Percentiles rank a stretch among this genome's conserved stretches.
These are phyloP conservation scores for Aurelia aurita DNA, from an alignment of 30 jellyfish, hydroid and myxozoan species.

Conservation along the genomic window DNA sequence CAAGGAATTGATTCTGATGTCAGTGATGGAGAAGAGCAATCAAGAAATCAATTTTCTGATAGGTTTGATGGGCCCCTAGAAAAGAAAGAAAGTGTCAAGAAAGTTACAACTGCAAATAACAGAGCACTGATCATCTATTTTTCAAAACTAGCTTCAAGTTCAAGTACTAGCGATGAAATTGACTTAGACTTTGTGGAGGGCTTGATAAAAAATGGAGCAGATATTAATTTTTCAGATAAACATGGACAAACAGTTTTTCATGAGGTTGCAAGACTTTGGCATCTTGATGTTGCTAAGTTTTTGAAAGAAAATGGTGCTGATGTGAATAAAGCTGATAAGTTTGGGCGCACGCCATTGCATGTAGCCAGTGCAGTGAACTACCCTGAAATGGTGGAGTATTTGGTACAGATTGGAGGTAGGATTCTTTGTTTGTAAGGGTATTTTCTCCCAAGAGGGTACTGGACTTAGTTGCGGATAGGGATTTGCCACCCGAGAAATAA, in stretches of 20 bases:
- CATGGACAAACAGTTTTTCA: constrained; percentile 91
- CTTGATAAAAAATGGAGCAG: constrained; percentile 82
- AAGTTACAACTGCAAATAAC: constrained; percentile 33
- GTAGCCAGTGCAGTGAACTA: constrained; percentile 92
- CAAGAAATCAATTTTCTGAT: not conserved
- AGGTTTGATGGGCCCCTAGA: constrained; percentile 2
- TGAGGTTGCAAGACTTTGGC: constrained; percentile 94
- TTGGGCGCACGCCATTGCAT: constrained; percentile 91
- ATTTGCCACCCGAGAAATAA: no score
- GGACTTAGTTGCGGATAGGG: no score
- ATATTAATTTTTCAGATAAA: constrained; percentile 67
- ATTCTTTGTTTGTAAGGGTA: not conserved
- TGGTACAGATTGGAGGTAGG: constrained; percentile 85
- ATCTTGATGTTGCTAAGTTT: constrained; percentile 86
- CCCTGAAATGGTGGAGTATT: constrained; percentile 84
- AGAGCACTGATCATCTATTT: constrained; percentile 71
- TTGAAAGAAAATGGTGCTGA: constrained; percentile 65
- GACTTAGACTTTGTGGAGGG: constrained; percentile 85
- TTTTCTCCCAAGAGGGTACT: no score
- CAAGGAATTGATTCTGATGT: constrained; percentile 80
- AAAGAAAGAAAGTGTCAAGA: not conserved
- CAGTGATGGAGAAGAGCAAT: constrained; percentile 62
- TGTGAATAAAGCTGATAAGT: constrained; percentile 71
- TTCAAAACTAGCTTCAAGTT: constrained; percentile 73
- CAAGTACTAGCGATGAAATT: constrained; percentile 49